Evolutionary conservation across 2,113 vertebrate genomes (phyloP).

Genomic region (Myrmophylax atrothorax): DNA sequence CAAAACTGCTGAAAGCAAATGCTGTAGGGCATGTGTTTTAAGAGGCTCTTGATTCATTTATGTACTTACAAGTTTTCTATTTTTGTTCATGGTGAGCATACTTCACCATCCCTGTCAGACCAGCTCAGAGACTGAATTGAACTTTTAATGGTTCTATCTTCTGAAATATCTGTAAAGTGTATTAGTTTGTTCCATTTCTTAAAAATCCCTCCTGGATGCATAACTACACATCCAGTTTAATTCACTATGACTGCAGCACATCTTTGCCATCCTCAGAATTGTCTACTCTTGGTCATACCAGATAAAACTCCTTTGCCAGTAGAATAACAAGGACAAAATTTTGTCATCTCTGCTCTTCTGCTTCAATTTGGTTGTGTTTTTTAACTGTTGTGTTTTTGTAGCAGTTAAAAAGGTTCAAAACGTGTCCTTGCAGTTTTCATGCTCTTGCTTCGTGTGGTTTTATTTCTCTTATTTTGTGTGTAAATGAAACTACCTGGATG

Average conservation of each 20-base stretch:
- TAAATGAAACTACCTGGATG: neutral
- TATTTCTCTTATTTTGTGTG: neutral
- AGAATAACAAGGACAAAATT: neutral
- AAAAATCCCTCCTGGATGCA: neutral
- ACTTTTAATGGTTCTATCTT: neutral
- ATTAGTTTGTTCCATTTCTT: neutral
- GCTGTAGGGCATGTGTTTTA: conserved; percentile 32
- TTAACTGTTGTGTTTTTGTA: neutral
- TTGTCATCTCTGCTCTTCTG: neutral
- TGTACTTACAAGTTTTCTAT: neutral
- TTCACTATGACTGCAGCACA: neutral
- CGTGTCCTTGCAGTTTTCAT: neutral
- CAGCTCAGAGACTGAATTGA: neutral
- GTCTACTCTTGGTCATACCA: neutral
- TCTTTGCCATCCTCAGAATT: neutral
- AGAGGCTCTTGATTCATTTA: conserved; percentile 26
- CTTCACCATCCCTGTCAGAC: neutral
- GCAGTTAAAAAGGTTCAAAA: neutral
- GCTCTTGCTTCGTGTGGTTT: neutral
- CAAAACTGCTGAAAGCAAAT: conserved; percentile 2
- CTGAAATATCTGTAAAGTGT: neutral
- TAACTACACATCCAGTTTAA: neutral
- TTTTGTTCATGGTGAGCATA: neutral
- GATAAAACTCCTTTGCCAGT: neutral
- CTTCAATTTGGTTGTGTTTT: neutral